phyloP scores from a whole-genome alignment of 2,113 vertebrate genomes.

The Casuarius casuarius region DNA sequence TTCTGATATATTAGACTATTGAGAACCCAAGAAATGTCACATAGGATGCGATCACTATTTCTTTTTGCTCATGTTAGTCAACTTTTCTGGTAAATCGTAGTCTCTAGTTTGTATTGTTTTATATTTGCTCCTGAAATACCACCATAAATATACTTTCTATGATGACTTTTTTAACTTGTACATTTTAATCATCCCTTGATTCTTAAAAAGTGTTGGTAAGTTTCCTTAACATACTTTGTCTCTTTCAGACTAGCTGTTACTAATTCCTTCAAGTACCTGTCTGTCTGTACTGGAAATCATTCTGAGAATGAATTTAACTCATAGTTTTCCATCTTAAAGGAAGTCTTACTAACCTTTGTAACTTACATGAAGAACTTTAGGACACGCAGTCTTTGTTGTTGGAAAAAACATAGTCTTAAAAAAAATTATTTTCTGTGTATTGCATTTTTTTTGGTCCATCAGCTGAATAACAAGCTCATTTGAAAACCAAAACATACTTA shows the following conservation, averaged over 20 bases:
- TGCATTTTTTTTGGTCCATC: slow-evolving; percentile 27
- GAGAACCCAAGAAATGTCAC: background rate
- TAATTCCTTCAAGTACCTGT: background rate
- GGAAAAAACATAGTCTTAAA: background rate
- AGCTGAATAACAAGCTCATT: slow-evolving; percentile 42
- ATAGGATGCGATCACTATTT: background rate
- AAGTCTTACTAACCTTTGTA: background rate
- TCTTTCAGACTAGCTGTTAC: background rate
- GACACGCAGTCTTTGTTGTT: background rate
- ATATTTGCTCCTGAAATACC: no score
- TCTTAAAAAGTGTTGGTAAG: background rate
- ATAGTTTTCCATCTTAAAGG: background rate
- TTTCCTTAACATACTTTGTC: background rate
- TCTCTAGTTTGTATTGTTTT: background rate
- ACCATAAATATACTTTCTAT: background rate
- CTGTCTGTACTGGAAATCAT: background rate
- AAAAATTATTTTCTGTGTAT: slow-evolving; percentile 17
- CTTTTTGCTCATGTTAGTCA: background rate
- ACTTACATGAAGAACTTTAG: background rate
- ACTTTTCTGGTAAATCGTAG: background rate
- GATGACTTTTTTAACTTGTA: background rate
- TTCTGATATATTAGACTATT: background rate
- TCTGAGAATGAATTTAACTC: background rate
- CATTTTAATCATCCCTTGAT: background rate
- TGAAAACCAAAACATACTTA: slow-evolving; percentile 51